Conservation (phyloP, 1,140 invertebrate species). For the Philaenus spumarius region DNA sequence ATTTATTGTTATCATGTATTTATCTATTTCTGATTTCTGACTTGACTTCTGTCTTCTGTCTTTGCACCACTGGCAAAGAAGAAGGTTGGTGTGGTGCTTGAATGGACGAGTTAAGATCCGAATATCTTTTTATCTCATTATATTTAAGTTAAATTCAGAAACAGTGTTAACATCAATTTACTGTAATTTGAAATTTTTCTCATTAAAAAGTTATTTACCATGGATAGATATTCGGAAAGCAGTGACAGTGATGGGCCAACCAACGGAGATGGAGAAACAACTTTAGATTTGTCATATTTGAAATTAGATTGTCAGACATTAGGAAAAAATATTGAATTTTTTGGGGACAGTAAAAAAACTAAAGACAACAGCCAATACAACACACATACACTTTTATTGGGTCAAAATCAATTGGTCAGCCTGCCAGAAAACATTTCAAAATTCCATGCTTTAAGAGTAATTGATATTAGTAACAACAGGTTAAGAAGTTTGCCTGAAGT, state of each 20-base stretch:
- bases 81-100: too few species aligned
- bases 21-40: too few species aligned
- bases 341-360: slow-evolving; percentile 37
- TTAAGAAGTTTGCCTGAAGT: slow-evolving; percentile 66
- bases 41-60: too few species aligned
- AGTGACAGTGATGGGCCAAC: slow-evolving; percentile 50
- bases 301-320: slow-evolving; percentile 51
- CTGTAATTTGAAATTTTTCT: too few species aligned
- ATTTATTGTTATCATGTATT: too few species aligned
- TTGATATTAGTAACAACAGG: slow-evolving; percentile 87
- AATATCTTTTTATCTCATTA: too few species aligned
- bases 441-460: slow-evolving; percentile 59
- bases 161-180: too few species aligned
- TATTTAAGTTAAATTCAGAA: too few species aligned
- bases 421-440: slow-evolving; percentile 46
- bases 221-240: slow-evolving; percentile 53
- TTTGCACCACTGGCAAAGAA: too few species aligned
- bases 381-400: slow-evolving; percentile 61
- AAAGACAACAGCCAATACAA: slow-evolving; percentile 50
- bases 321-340: slow-evolving; percentile 47
- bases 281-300: slow-evolving; percentile 61
- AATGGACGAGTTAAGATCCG: too few species aligned
- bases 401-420: slow-evolving; percentile 59
- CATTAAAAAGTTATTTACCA: neutral
- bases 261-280: slow-evolving; percentile 44